Percentiles rank a stretch among this genome's conserved stretches.
These are phyloP conservation scores for Tenrec ecaudatus DNA, from an alignment of 2,113 vertebrate genomes.

Conservation along the genomic window DNA sequence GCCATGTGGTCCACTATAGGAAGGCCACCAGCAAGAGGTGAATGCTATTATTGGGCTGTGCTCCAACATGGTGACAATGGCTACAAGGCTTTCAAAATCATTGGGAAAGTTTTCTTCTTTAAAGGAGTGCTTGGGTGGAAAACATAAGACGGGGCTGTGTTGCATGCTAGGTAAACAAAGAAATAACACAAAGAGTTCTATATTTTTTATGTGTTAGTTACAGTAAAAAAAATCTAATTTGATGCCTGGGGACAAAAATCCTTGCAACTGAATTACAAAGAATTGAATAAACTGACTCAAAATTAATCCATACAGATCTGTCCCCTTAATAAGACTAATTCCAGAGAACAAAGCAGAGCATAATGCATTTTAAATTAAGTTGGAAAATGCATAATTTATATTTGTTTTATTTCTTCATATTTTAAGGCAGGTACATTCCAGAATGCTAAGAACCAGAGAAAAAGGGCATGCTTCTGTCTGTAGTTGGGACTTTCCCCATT, in stretches of 20 bases:
- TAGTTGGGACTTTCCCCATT: slow-evolving; percentile 37
- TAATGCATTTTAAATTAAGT: slow-evolving; percentile 93
- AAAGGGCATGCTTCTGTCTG: slow-evolving; percentile 80
- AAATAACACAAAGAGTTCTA: slow-evolving; percentile 85
- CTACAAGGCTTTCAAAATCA: slow-evolving; percentile 60
- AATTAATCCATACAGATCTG: slow-evolving; percentile 92
- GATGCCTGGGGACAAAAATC: slow-evolving; percentile 90
- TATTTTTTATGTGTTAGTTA: slow-evolving; percentile 88
- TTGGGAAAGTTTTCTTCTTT: slow-evolving; percentile 82
- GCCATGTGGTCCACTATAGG: slow-evolving; percentile 31
- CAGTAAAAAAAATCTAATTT: slow-evolving; percentile 89
- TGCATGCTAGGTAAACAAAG: slow-evolving; percentile 85
- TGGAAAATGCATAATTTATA: slow-evolving; percentile 92
- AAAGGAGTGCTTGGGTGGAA: slow-evolving; percentile 65
- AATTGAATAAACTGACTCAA: slow-evolving; percentile 90
- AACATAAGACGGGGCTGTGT: slow-evolving; percentile 62
- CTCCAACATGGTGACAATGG: slow-evolving; percentile 60
- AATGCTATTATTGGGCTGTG: slow-evolving; percentile 39
- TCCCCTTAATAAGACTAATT: slow-evolving; percentile 92
- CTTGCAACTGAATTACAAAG: slow-evolving; percentile 90
- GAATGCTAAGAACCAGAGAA: slow-evolving; percentile 84
- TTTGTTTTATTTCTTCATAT: slow-evolving; percentile 92
- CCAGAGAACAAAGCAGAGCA: slow-evolving; percentile 89
- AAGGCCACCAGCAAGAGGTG: neutral
- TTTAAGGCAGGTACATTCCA: slow-evolving; percentile 87